These are phyloP conservation scores for Chloebia gouldiae DNA, from an alignment of 2,113 vertebrate species.

Conservation along the genomic window DNA sequence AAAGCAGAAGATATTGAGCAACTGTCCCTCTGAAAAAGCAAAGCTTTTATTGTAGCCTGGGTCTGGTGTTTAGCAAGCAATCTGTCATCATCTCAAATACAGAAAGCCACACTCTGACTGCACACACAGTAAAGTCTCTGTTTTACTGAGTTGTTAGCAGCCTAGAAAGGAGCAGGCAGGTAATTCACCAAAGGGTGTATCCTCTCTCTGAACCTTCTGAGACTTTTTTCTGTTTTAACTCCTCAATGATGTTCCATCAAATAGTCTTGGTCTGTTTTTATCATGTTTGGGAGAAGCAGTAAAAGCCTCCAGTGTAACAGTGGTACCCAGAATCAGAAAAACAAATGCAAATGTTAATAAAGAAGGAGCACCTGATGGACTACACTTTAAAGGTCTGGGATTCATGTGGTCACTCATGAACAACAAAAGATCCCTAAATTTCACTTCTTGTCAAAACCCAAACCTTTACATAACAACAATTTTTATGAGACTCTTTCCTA, in stretches of 20 bases:
- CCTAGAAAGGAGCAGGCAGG: not conserved
- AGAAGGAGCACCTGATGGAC: not conserved
- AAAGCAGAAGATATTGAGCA: not conserved
- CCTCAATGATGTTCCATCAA: not conserved
- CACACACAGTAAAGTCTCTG: not conserved
- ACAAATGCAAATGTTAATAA: not conserved
- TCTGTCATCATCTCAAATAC: not conserved
- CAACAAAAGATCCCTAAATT: not conserved
- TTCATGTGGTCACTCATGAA: not conserved
- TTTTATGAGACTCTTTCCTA: not conserved
- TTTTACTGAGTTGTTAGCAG: not conserved
- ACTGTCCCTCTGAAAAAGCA: not conserved
- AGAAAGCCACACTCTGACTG: not conserved
- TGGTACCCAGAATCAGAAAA: not conserved
- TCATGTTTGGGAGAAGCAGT: not conserved
- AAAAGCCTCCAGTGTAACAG: not conserved
- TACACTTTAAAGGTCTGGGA: not conserved
- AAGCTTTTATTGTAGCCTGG: not conserved
- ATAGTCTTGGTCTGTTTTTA: not conserved
- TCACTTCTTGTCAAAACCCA: not conserved
- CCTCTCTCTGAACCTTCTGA: not conserved
- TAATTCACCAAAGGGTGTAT: not conserved
- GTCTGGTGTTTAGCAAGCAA: not conserved
- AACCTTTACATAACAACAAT: not conserved
- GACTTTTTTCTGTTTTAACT: not conserved